These are phyloP conservation scores for Cylloceria caligata DNA, from an alignment of 2,888 invertebrate species.

Conservation along the genomic window DNA sequence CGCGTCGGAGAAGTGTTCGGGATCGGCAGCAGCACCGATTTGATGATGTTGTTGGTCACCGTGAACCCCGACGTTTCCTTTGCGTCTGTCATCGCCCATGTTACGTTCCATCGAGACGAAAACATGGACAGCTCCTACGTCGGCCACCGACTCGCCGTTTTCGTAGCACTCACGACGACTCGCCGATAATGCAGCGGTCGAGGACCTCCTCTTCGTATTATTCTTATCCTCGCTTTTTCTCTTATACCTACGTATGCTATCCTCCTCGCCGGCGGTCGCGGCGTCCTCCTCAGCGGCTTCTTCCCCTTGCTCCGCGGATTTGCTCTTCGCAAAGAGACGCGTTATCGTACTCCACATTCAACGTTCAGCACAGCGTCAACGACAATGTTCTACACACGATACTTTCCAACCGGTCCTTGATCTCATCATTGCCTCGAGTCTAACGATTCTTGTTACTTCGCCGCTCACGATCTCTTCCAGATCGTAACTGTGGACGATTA, in stretches of 20 bases:
- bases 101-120: slow-evolving; percentile 84
- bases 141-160: slow-evolving; percentile 77
- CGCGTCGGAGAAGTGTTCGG: slow-evolving; percentile 79
- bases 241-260: slow-evolving; percentile 15
- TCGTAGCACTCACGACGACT: slow-evolving; percentile 70
- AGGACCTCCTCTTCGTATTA: slow-evolving; percentile 57
- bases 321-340: slow-evolving; percentile 81
- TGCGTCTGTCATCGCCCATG: slow-evolving; percentile 82
- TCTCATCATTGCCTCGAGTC: slow-evolving; percentile 70
- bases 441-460: not conserved
- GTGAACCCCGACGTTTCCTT: slow-evolving; percentile 75
- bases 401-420: slow-evolving; percentile 70
- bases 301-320: slow-evolving; percentile 74
- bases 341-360: slow-evolving; percentile 85
- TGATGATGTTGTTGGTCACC: slow-evolving; percentile 75
- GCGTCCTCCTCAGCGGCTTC: slow-evolving; percentile 71
- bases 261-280: slow-evolving; percentile 48
- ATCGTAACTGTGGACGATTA: not conserved
- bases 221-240: slow-evolving; percentile 41
- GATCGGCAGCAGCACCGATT: slow-evolving; percentile 74
- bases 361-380: slow-evolving; percentile 62
- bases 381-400: slow-evolving; percentile 22
- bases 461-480: slow-evolving; percentile 1
- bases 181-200: slow-evolving; percentile 61
- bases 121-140: slow-evolving; percentile 83